These are phyloP conservation scores for Dendroctonus ponderosae DNA, from an alignment of 1,140 invertebrate genomes.

Conservation along the genomic window DNA sequence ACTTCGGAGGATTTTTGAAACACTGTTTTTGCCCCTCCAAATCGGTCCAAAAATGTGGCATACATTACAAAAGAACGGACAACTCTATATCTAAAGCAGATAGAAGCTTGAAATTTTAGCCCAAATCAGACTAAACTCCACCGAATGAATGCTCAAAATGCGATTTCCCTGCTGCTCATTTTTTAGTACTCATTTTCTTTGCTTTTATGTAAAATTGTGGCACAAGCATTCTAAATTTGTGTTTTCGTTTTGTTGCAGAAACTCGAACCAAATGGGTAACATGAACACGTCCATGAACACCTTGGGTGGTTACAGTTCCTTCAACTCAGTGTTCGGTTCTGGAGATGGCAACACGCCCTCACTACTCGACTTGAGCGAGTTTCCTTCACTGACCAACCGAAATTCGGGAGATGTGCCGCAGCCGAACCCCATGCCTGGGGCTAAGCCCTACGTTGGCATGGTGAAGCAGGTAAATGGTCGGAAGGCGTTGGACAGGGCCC, in stretches of 20 bases:
- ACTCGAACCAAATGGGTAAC: slow-evolving; percentile 62
- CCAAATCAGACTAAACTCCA: too few species aligned
- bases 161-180: too few species aligned
- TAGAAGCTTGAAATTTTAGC: too few species aligned
- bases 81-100: too few species aligned
- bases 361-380: slow-evolving; percentile 83
- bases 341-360: slow-evolving; percentile 77
- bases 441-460: slow-evolving; percentile 92
- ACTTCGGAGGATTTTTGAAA: too few species aligned
- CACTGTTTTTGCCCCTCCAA: too few species aligned
- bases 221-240: too few species aligned
- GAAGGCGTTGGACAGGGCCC: neutral
- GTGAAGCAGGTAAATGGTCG: slow-evolving; percentile 66
- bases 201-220: too few species aligned
- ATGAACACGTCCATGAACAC: slow-evolving; percentile 63
- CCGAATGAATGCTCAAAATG: too few species aligned
- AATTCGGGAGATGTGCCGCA: slow-evolving; percentile 70
- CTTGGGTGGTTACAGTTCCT: slow-evolving; percentile 67
- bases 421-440: slow-evolving; percentile 76
- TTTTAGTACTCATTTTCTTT: too few species aligned
- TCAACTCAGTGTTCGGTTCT: slow-evolving; percentile 74
- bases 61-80: too few species aligned
- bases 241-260: slow-evolving; percentile 49
- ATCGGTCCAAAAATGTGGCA: too few species aligned
- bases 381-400: slow-evolving; percentile 83